Evolutionary conservation across 2,888 invertebrate genomes (phyloP).

Genomic region (Loripinus fragilis): DNA sequence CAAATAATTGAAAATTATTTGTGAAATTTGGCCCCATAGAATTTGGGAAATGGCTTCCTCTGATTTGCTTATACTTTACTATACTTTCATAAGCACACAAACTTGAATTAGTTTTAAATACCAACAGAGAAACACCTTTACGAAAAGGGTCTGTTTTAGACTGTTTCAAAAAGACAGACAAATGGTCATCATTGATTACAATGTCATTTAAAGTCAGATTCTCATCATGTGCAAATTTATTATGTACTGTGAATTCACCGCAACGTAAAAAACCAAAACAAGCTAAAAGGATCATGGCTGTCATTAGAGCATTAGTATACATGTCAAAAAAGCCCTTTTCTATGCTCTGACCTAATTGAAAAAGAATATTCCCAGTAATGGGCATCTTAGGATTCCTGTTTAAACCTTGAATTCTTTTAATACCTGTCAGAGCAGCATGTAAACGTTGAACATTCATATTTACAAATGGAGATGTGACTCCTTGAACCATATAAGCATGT

Average conservation of each 20-base stretch:
- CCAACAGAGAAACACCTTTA: neutral
- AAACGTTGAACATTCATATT: neutral
- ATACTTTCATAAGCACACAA: slow-evolving; percentile 22
- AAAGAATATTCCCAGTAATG: neutral
- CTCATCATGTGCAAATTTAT: neutral
- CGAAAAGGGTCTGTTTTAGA: slow-evolving; percentile 11
- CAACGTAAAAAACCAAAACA: slow-evolving; percentile 7
- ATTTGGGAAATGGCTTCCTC: neutral
- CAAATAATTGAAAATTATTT: too few relatives aligned
- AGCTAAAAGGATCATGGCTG: neutral
- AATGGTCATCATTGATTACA: neutral
- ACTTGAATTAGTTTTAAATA: slow-evolving; percentile 14
- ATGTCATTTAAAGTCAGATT: neutral
- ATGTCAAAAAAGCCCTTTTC: neutral
- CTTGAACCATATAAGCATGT: neutral
- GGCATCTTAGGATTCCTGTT: neutral
- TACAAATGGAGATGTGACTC: neutral
- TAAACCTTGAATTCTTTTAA: slow-evolving; percentile 6
- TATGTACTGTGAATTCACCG: neutral
- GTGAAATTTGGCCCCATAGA: too few relatives aligned
- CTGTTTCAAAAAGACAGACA: neutral
- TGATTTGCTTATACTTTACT: neutral
- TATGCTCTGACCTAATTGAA: neutral
- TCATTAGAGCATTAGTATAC: neutral
- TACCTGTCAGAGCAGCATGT: slow-evolving; percentile 3